Percentiles rank a stretch among this genome's conserved stretches.
Conservation (phyloP, 2,113 vertebrate species). For the Scartelaos histophorus region DNA sequence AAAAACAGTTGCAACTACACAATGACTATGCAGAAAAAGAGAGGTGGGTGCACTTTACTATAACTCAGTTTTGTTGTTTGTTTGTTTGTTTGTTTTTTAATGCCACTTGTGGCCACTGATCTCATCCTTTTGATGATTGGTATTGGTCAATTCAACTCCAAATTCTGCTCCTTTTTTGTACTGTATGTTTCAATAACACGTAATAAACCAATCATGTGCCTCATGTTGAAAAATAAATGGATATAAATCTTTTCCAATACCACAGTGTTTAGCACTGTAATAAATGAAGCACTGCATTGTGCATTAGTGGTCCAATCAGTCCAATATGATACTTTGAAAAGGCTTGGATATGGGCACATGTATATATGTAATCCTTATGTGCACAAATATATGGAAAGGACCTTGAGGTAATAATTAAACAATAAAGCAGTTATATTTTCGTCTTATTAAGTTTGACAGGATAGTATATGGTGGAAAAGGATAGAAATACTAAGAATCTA, state of each 20-base stretch:
- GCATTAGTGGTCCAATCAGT: too few species aligned
- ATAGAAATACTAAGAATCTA: not conserved
- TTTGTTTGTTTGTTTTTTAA: not conserved
- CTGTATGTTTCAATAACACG: too few species aligned
- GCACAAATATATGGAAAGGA: not conserved
- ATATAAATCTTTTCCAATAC: too few species aligned
- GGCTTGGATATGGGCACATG: too few species aligned
- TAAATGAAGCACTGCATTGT: too few species aligned
- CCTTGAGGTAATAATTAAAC: not conserved
- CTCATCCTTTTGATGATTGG: not conserved
- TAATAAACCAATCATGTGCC: too few species aligned
- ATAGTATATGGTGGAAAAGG: not conserved
- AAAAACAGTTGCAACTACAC: constrained; percentile 95
- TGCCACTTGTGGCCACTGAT: not conserved
- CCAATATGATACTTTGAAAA: too few species aligned
- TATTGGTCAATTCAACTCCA: too few species aligned
- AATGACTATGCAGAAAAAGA: constrained; percentile 98
- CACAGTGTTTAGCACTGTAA: too few species aligned
- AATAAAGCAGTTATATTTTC: not conserved
- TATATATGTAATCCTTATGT: not conserved
- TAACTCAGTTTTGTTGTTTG: not conserved
- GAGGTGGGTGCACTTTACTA: constrained; percentile 64
- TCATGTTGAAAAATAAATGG: too few species aligned
- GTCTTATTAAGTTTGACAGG: not conserved
- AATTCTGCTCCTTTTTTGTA: too few species aligned